A percentile compares a stretch with the other conserved stretches of the same genome.
Conservation (phyloP, 2,888 invertebrate genomes). For the Troilus luridus region DNA sequence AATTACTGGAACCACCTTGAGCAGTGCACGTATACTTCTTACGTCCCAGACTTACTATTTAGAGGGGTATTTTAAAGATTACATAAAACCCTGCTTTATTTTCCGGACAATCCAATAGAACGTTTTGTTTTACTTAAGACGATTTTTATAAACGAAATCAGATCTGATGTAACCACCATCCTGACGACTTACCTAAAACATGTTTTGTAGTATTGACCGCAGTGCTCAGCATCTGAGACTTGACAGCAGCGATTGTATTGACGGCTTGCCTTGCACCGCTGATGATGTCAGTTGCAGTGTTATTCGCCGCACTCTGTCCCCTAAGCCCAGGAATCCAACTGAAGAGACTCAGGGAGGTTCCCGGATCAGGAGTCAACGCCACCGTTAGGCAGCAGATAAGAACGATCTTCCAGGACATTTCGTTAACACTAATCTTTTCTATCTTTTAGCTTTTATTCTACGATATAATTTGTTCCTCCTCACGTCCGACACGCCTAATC, state of each 20-base stretch:
- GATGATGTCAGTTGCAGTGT: not conserved
- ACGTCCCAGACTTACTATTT: too few relatives aligned
- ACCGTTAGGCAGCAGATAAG: constrained; percentile 1
- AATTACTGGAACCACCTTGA: too few relatives aligned
- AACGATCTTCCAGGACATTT: constrained; percentile 29
- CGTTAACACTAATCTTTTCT: not conserved
- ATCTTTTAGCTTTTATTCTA: not conserved
- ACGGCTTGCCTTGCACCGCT: not conserved
- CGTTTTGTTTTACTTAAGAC: too few relatives aligned
- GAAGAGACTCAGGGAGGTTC: not conserved
- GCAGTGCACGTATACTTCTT: too few relatives aligned
- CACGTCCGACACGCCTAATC: constrained; percentile 27
- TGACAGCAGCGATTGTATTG: constrained; percentile 4
- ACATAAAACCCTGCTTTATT: too few relatives aligned
- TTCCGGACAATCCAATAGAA: too few relatives aligned
- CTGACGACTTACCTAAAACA: not conserved
- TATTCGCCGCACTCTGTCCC: not conserved
- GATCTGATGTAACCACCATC: not conserved
- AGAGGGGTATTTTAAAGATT: too few relatives aligned
- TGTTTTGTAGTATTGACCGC: constrained; percentile 1
- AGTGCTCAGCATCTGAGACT: not conserved
- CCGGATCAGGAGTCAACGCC: not conserved
- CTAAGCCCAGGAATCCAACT: not conserved
- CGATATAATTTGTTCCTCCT: constrained; percentile 1
- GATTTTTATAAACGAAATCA: not conserved